Base-by-base conservation (phyloP, 2,113 vertebrate genomes). In the Sander lucioperca region DNA sequence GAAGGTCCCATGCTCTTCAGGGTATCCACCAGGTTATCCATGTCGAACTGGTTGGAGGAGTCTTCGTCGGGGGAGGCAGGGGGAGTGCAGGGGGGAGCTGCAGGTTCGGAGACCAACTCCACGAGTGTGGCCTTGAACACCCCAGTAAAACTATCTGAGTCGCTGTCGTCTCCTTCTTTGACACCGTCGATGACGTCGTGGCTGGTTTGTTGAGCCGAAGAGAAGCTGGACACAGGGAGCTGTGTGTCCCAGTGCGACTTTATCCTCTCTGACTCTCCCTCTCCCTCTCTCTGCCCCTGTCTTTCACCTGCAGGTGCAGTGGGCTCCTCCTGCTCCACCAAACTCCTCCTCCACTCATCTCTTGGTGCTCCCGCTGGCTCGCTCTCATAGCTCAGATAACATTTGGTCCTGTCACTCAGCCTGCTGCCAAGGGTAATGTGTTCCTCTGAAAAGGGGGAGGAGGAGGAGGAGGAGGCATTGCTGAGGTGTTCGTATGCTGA, bases 1-100 rank as follows among this genome's bases (percentile, higher is more conserved):
- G 96, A 93, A 47, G 96, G 93, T 14, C 96, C 96, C 96, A 99
- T 97, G 92, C 86, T 97, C 79, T 96, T 96, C 21, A 99, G 93
- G 0, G 97, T 97, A 77, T 97, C 97, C 88, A 97, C 93, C 0
- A 98, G 95, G 23, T 79, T 94, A 47, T 98, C 97, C 96, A 99
- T 96, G 50, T 99, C 96, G 19, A 64, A 85, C 21, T 82, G 88
- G 72, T 92, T 83, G 66, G 83, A 77, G 45, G 93, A 84, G 53
- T 96, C 95, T 0, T 80, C 74, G 27, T 96, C 96, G 0, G 90
- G 91, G 69, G 94, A 88, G 47, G 65, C 36, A 0, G 93, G 92
- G 25, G 92, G 84, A 9, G 83, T 59, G 30, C 43, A 63, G 10
- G 27, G 23, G 8, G 76, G 19, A 1, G 64, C 30, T 4, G 85